Evolutionary conservation across 1,140 invertebrate genomes (phyloP).

Genomic region (Aphelinus certus): DNA sequence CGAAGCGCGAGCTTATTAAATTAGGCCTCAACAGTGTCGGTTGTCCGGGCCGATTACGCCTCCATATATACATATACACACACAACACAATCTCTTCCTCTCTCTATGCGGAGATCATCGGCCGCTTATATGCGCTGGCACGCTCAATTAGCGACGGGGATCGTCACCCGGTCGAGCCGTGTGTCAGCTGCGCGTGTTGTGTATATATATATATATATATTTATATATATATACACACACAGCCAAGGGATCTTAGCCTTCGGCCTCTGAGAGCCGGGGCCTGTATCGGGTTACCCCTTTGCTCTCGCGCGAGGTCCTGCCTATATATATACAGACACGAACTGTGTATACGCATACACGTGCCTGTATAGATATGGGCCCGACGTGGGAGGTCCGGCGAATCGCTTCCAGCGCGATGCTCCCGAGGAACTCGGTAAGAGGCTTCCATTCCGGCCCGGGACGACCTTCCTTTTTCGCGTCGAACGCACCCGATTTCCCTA

Average conservation of each 20-base stretch:
- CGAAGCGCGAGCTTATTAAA: slow-evolving; percentile 48
- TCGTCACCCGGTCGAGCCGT: slow-evolving; percentile 50
- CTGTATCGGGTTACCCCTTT: slow-evolving; percentile 52
- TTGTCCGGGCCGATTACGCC: slow-evolving; percentile 53
- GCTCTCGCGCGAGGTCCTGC: not conserved
- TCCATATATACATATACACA: no score
- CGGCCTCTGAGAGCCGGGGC: not conserved
- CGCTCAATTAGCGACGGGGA: slow-evolving; percentile 62
- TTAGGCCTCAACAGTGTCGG: slow-evolving; percentile 46
- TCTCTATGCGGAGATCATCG: slow-evolving; percentile 50
- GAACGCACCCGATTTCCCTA: no score
- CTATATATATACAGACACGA: no score
- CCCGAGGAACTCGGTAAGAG: slow-evolving; percentile 54
- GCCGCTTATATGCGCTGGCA: slow-evolving; percentile 42
- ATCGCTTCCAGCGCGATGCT: slow-evolving; percentile 59
- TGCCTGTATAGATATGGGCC: not conserved
- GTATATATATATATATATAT: not conserved
- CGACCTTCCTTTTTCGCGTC: no score
- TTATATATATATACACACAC: not conserved
- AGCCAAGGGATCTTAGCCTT: no score
- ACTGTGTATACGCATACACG: no score
- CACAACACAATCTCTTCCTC: slow-evolving; percentile 29
- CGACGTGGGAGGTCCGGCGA: slow-evolving; percentile 60
- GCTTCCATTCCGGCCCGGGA: not conserved
- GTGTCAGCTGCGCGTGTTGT: no score